Evolutionary conservation across 2,888 invertebrate genomes (phyloP).

Genomic region (Acronicta alni): DNA sequence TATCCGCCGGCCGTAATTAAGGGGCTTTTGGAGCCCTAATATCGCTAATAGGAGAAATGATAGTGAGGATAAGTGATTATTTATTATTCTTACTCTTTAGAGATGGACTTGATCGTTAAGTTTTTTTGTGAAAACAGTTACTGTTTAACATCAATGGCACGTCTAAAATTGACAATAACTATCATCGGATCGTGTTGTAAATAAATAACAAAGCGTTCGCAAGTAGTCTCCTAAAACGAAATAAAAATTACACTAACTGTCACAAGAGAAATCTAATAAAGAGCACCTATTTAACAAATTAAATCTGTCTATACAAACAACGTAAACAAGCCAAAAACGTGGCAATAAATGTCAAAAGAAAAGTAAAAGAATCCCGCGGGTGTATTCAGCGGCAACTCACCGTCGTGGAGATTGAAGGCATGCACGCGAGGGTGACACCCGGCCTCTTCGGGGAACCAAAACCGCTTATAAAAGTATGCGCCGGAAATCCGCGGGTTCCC

Average conservation of each 20-base stretch:
- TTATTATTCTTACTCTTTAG: slow-evolving; percentile 19
- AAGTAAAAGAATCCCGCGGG: slow-evolving; percentile 74
- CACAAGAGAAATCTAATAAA: slow-evolving; percentile 51
- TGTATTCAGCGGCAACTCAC: slow-evolving; percentile 72
- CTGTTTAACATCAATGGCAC: background rate
- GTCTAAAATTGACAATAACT: background rate
- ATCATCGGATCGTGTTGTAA: background rate
- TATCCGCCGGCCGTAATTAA: slow-evolving; percentile 65
- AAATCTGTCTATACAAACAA: slow-evolving; percentile 48
- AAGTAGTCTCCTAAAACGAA: slow-evolving; percentile 13
- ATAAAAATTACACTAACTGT: slow-evolving; percentile 40
- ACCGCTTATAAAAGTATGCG: slow-evolving; percentile 82
- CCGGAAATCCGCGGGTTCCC: slow-evolving; percentile 70
- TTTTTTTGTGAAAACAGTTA: too few relatives aligned
- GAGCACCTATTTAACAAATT: slow-evolving; percentile 57
- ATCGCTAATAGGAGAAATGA: slow-evolving; percentile 52
- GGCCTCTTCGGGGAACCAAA: slow-evolving; percentile 70
- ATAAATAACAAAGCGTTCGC: background rate
- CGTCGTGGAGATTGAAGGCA: slow-evolving; percentile 71
- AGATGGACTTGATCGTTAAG: background rate
- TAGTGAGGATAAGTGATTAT: slow-evolving; percentile 37
- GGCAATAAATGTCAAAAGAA: slow-evolving; percentile 72
- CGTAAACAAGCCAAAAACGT: slow-evolving; percentile 60
- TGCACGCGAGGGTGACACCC: slow-evolving; percentile 79
- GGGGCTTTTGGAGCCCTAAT: slow-evolving; percentile 60